Evolutionary conservation across 2,888 invertebrate species (phyloP), one percentile per base, ranked within the genome.

Genomic region (Mythimna impura): DNA sequence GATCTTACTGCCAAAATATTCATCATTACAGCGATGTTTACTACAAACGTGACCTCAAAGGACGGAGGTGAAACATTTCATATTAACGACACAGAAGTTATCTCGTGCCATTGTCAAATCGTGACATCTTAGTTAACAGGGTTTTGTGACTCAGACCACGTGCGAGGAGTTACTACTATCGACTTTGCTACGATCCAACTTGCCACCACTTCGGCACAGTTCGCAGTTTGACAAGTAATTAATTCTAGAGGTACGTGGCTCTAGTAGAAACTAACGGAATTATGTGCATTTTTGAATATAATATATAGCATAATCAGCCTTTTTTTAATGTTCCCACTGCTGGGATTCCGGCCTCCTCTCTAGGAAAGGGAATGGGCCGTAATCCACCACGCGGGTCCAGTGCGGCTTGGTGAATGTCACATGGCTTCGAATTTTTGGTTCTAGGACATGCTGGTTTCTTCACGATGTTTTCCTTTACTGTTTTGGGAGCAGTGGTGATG

Each of bases 181-280:
- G 84, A 89, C 84, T 87, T 87, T 83, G 81, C 82, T 84, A 82
- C 84, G 85, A 84, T 66, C 80, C 80, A 81, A 86, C 79, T 89
- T 86, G 85, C 80, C 82, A 73, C 83, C 81, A 81, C 83, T 88
- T 87, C 86, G 83, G 80, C 79, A 88, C 84, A 88, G 86, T 87
- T 88, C 83, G 86, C 83, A 86, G 80, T 89, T 88, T 89, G 87
- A 89, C 89, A 87, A 83, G 83, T 86, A 86, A 87, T 87, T 85
- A 87, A 89, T 88, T 85, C 80, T 73, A 73, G 61, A 76, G 75
- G 66, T 78, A 78, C 82, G 78, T 81, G 78, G 62, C 47, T 43
- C 9, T 47, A 67, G 62, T 73, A 54, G 55, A 57, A 84, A 76
- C 57, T 69, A 67, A 54, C 52, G 54, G 25, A 81, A 71, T 69